phyloP scores from a whole-genome alignment of 1,140 invertebrate genomes.

The Drosophila truncata region DNA sequence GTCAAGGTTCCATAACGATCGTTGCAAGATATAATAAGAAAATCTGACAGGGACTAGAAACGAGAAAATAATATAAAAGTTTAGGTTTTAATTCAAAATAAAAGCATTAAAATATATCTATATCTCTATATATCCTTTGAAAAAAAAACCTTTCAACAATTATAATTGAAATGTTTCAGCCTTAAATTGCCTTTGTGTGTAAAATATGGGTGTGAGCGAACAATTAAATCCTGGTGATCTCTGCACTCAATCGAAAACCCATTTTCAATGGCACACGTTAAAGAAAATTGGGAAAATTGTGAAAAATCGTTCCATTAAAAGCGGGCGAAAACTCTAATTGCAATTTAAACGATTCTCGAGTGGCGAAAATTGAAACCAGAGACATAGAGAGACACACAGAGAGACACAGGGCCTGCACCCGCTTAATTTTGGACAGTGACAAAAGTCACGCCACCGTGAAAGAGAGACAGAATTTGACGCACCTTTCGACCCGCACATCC shows the following conservation, averaged over 20 bases:
- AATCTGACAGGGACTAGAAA: background rate
- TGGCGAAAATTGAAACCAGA: conserved; percentile 64
- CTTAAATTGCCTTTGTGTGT: conserved; percentile 4
- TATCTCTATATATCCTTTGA: background rate
- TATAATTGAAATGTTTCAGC: conserved; percentile 15
- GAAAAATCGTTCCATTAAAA: conserved; percentile 50
- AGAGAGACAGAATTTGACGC: conserved; percentile 34
- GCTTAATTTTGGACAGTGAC: conserved; percentile 69
- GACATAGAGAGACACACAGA: conserved; percentile 13
- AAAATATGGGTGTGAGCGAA: conserved; percentile 29
- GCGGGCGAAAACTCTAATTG: conserved; percentile 69
- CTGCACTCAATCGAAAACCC: conserved; percentile 50
- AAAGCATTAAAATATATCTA: background rate
- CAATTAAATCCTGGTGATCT: conserved; percentile 45
- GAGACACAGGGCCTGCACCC: conserved; percentile 32
- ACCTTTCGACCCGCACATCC: conserved; percentile 75
- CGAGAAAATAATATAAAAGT: background rate
- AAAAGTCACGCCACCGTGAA: conserved; percentile 51
- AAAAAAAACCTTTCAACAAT: background rate
- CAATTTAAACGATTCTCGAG: conserved; percentile 74
- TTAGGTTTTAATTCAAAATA: background rate
- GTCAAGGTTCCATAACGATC: too few species aligned
- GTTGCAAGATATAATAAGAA: background rate
- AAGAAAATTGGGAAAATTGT: conserved; percentile 58
- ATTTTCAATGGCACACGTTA: conserved; percentile 58